phyloP scores from a whole-genome alignment of 2,797 vertebrate genomes.

The Dipus sagitta region DNA sequence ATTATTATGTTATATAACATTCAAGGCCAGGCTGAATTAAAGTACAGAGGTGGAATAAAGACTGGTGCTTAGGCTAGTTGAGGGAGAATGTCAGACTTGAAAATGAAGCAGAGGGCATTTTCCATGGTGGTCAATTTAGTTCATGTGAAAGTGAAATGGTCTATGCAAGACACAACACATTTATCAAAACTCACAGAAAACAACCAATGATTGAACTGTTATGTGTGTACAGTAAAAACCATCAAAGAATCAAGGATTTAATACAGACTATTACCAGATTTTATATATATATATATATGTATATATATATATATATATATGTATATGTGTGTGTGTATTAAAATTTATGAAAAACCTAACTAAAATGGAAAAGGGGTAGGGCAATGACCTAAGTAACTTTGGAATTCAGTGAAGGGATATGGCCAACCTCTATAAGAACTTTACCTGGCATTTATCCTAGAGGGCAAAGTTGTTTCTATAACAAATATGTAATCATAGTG shows the following conservation, averaged over 20 bases:
- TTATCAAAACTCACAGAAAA: not conserved
- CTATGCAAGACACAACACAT: not conserved
- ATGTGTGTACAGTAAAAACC: not conserved
- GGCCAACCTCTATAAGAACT: not conserved
- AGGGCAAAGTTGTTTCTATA: not conserved
- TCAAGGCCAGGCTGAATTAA: not conserved
- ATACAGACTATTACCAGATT: not conserved
- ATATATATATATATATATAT: too few species aligned
- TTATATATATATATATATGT: too few species aligned
- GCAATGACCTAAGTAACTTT: not conserved
- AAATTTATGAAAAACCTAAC: not conserved
- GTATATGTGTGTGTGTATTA: too few species aligned
- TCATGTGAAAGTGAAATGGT: not conserved
- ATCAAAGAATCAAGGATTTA: not conserved
- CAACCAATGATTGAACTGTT: not conserved
- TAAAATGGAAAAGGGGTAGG: not conserved
- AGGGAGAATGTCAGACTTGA: not conserved
- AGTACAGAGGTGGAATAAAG: not conserved
- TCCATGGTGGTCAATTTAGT: not conserved
- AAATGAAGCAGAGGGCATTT: not conserved
- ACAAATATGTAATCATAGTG: not conserved
- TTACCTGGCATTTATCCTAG: not conserved
- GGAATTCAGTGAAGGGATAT: not conserved
- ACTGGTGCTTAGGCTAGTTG: not conserved
- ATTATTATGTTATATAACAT: not conserved